Percentiles rank a stretch among this genome's conserved stretches.
Conservation (phyloP, 2,888 invertebrate species). For the Acanthoscelides obtectus region DNA sequence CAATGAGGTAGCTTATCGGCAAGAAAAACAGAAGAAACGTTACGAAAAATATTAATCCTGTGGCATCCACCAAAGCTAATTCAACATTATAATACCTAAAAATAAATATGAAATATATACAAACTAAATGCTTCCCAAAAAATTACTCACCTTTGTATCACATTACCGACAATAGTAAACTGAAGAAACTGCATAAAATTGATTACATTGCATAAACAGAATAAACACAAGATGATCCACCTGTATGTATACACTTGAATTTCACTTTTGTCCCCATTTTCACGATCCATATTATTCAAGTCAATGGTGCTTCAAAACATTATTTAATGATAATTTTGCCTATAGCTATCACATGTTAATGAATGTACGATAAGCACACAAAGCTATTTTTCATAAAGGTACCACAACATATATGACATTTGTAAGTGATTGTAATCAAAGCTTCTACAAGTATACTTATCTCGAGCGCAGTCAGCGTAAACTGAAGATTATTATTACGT, state of each 20-base stretch:
- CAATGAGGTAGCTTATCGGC: slow-evolving; percentile 81
- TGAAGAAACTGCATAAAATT: slow-evolving; percentile 95
- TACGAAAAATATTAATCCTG: slow-evolving; percentile 94
- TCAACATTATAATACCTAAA: slow-evolving; percentile 64
- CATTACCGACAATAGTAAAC: slow-evolving; percentile 85
- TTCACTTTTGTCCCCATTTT: not conserved
- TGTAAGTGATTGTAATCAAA: not conserved
- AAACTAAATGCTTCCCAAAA: not conserved
- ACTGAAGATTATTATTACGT: not conserved
- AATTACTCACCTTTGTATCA: slow-evolving; percentile 54
- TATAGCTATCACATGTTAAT: not conserved
- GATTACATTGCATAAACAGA: slow-evolving; percentile 79
- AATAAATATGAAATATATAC: slow-evolving; percentile 8
- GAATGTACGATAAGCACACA: too few species aligned
- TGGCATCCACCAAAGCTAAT: slow-evolving; percentile 78
- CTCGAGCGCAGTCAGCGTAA: not conserved
- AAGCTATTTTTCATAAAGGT: not conserved
- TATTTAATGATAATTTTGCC: not conserved
- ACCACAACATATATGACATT: too few species aligned
- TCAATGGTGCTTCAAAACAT: not conserved
- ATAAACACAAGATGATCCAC: slow-evolving; percentile 80
- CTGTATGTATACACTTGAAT: slow-evolving; percentile 45
- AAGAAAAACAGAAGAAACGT: slow-evolving; percentile 92
- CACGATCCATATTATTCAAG: not conserved
- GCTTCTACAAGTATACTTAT: not conserved